Conservation (phyloP, 2,888 invertebrate genomes). For the Athrips mouffetella region DNA sequence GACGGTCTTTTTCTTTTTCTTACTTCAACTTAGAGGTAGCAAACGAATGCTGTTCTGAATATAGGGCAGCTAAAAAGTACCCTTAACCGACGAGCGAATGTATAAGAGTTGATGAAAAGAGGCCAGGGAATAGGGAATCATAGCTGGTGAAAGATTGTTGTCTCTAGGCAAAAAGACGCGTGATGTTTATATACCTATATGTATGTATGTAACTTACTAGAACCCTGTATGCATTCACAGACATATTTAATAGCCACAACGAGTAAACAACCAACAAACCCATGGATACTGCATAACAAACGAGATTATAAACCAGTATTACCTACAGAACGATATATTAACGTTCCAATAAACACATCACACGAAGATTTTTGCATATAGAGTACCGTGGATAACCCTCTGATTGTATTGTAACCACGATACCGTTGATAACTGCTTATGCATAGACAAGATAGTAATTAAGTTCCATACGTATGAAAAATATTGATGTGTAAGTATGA, state of each 20-base stretch:
- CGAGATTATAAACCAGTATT: conserved; percentile 6
- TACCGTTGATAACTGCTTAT: not conserved
- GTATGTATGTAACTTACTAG: no score
- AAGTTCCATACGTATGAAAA: not conserved
- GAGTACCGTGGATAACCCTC: conserved; percentile 6
- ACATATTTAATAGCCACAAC: conserved; percentile 6
- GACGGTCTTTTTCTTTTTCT: no score
- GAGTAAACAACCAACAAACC: not conserved
- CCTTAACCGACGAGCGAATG: no score
- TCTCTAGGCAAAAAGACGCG: no score
- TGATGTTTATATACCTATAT: no score
- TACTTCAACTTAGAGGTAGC: no score
- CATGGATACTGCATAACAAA: not conserved
- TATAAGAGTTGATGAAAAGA: no score
- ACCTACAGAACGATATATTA: conserved; percentile 14
- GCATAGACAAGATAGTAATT: not conserved
- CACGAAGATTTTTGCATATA: conserved; percentile 15
- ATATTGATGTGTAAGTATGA: no score
- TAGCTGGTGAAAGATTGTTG: no score
- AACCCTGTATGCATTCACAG: not conserved
- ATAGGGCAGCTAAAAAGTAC: no score
- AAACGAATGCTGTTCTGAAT: no score
- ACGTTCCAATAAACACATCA: conserved; percentile 14
- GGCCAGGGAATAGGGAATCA: no score
- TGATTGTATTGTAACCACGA: conserved; percentile 1